Evolutionary conservation across 2,797 vertebrate genomes (phyloP), one percentile per base, ranked within the genome.

Genomic region (Coregonus sp.): DNA sequence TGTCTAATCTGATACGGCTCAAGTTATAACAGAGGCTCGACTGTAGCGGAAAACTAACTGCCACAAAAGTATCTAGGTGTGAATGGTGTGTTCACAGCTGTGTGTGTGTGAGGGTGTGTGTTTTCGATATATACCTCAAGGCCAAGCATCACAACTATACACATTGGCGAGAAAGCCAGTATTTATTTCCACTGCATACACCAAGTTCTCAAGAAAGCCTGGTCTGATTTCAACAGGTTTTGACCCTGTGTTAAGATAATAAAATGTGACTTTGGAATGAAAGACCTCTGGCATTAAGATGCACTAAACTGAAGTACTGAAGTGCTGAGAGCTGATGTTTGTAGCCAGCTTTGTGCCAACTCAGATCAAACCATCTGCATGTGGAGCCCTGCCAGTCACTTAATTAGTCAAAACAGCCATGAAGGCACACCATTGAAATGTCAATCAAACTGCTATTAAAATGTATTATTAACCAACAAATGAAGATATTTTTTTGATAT

Each of bases 161-260:
- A 59, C 59, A 59, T 73, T 29, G 51, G 9, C 40, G 25, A 15
- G 31, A 33, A 16, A 72, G 37, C 25, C 59, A 14, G 66, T 73
- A 80, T 84, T 81, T 82, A 63, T 77, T 86, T 83, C 68, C 63
- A 70, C 33, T 82, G 84, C 67, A 66, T 35, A 67, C 69, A 20
- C 77, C 77, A 67, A 78, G 40, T 16, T 77, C 71, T 78, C 78
- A 56, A 73, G 82, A 83, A 73, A 29, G 72, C 56, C 75, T 80
- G 80, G 78, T 20, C 47, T 31, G 0, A 75, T 70, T 74, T 79
- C 82, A 82, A 76, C 35, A 81, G 72, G 86, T 83, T 71, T 79
- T 75, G 71, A 83, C 79, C 80, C 37, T 20, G 70, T 16, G 5
- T 77, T 77, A 79, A 72, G 33, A 78, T 78, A 74, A 82, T 73